Evolutionary conservation across 1,140 invertebrate genomes (phyloP).

Genomic region (Nephotettix cincticeps): DNA sequence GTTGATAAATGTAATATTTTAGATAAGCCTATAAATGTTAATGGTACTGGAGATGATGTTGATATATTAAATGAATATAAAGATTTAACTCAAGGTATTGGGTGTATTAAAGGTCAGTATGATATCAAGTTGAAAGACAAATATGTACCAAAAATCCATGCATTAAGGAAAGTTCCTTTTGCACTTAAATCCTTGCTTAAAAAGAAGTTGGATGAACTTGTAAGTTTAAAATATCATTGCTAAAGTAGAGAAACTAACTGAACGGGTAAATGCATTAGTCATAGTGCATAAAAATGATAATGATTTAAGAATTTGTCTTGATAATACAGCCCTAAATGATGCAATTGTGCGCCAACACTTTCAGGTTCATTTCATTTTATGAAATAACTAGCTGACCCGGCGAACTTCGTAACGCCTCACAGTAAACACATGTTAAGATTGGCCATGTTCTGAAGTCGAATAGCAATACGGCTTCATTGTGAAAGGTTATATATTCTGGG

Average conservation of each 20-base stretch:
- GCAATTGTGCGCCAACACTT: not conserved
- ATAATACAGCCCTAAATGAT: not conserved
- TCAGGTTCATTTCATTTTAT: not conserved
- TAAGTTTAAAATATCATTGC: not conserved
- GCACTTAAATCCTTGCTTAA: not conserved
- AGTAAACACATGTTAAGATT: not conserved
- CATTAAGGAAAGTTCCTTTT: not conserved
- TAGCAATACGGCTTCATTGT: too few species aligned
- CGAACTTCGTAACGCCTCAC: not conserved
- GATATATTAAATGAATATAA: not conserved
- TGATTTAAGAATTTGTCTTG: not conserved
- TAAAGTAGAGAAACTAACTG: not conserved
- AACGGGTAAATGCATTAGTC: not conserved
- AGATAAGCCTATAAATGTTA: not conserved
- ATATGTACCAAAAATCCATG: not conserved
- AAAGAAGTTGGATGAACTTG: too few species aligned
- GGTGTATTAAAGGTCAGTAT: not conserved
- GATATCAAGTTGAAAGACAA: not conserved
- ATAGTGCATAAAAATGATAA: slow-evolving; percentile 1
- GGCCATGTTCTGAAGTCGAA: too few species aligned
- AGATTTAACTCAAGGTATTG: slow-evolving; percentile 6
- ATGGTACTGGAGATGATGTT: not conserved
- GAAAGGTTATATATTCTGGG: too few species aligned
- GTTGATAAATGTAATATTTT: not conserved
- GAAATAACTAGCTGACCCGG: too few species aligned